Evolutionary conservation across 2,797 vertebrate species (phyloP).

Genomic region (Pogonophryne albipinna): DNA sequence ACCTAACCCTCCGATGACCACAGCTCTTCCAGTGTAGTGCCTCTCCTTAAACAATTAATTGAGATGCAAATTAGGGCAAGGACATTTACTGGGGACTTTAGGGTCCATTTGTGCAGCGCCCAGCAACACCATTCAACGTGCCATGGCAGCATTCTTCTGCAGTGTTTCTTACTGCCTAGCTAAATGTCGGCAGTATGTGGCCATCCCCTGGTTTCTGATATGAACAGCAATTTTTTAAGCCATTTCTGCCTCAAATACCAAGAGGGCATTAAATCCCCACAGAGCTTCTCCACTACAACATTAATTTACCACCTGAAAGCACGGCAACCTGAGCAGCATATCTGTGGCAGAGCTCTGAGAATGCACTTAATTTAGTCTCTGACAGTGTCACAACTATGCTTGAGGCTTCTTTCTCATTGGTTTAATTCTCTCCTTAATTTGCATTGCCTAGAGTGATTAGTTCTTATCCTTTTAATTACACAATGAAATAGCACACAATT

Average conservation of each 20-base stretch:
- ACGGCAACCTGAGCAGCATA: not conserved
- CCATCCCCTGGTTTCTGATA: slow-evolving; percentile 23
- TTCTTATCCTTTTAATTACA: not conserved
- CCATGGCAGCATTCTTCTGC: not conserved
- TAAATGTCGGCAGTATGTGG: slow-evolving; percentile 15
- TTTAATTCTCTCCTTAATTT: not conserved
- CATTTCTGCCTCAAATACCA: slow-evolving; percentile 24
- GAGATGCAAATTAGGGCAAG: slow-evolving; percentile 58
- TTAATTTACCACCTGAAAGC: slow-evolving; percentile 32
- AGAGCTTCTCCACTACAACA: slow-evolving; percentile 4
- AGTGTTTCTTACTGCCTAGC: slow-evolving; percentile 1
- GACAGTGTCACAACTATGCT: not conserved
- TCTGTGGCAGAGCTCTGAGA: not conserved
- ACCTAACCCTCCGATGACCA: not conserved
- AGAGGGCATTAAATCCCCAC: slow-evolving; percentile 22
- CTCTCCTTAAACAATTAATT: slow-evolving; percentile 44
- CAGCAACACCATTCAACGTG: slow-evolving; percentile 44
- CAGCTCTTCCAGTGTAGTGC: not conserved
- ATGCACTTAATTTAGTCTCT: not conserved
- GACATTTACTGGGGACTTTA: slow-evolving; percentile 36
- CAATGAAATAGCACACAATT: not conserved
- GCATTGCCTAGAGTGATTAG: not conserved
- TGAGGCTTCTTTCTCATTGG: not conserved
- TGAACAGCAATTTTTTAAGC: slow-evolving; percentile 33
- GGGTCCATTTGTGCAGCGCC: slow-evolving; percentile 20